phyloP scores from a whole-genome alignment of 2,888 invertebrate species.

The Orgyia antiqua region DNA sequence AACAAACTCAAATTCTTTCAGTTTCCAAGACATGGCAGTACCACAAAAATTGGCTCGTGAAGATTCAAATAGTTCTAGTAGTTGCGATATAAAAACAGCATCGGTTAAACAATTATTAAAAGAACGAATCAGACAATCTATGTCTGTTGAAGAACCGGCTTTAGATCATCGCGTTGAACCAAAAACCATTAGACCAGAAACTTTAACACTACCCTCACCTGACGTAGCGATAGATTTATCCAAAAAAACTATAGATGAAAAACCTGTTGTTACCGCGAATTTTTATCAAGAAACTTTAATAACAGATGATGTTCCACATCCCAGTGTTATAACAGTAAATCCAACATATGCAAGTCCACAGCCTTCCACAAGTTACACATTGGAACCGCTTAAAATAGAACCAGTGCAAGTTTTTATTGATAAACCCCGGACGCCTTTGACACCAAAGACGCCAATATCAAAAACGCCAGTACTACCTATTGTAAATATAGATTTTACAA shows the following conservation, averaged over 20 bases:
- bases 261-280: slow-evolving; percentile 50
- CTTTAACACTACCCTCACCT: slow-evolving; percentile 35
- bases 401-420: slow-evolving; percentile 25
- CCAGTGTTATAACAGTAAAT: slow-evolving; percentile 59
- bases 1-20: slow-evolving; percentile 21
- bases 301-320: slow-evolving; percentile 46
- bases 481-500: slow-evolving; percentile 66
- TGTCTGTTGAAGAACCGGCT: slow-evolving; percentile 41
- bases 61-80: slow-evolving; percentile 62
- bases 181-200: slow-evolving; percentile 21
- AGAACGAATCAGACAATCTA: slow-evolving; percentile 34
- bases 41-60: slow-evolving; percentile 51
- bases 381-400: slow-evolving; percentile 40
- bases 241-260: slow-evolving; percentile 37
- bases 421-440: slow-evolving; percentile 20
- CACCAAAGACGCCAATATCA: slow-evolving; percentile 25
- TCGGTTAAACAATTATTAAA: slow-evolving; percentile 19
- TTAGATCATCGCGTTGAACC: background rate
- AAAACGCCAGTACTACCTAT: slow-evolving; percentile 51
- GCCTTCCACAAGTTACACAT: slow-evolving; percentile 58
- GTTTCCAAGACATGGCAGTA: slow-evolving; percentile 50
- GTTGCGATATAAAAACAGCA: slow-evolving; percentile 33
- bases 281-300: slow-evolving; percentile 66
- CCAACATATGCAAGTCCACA: slow-evolving; percentile 61
- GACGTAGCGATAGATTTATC: slow-evolving; percentile 57